Evolutionary conservation across 1,140 invertebrate species (phyloP).

Genomic region (Arion vulgaris): DNA sequence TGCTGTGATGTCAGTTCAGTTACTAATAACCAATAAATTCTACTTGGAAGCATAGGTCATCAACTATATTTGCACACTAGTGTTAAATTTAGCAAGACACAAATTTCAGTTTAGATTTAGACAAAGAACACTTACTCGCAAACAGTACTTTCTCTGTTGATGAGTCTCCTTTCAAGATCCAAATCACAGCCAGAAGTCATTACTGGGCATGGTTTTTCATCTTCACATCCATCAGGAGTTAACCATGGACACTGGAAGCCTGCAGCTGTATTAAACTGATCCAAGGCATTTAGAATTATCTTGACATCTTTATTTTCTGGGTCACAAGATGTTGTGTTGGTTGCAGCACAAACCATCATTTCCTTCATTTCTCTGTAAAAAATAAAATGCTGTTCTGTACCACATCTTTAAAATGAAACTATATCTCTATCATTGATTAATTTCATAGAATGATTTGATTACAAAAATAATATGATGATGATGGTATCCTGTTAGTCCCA

Average conservation of each 20-base stretch:
- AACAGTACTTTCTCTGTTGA: conserved; percentile 15
- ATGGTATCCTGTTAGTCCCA: no score
- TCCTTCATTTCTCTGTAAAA: conserved; percentile 28
- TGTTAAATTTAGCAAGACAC: no score
- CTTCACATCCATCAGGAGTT: conserved; percentile 27
- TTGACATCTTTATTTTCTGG: conserved; percentile 17
- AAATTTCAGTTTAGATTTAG: no score
- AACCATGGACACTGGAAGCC: conserved; percentile 39
- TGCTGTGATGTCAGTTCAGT: no score
- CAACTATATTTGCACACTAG: no score
- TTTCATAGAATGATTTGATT: no score
- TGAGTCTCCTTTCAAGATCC: conserved; percentile 15
- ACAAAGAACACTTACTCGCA: conserved; percentile 30
- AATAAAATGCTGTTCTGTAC: conserved; percentile 6
- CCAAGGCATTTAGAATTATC: conserved; percentile 3
- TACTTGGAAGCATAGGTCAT: no score
- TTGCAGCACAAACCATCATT: conserved; percentile 39
- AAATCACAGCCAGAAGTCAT: conserved; percentile 31
- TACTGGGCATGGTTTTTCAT: conserved; percentile 12
- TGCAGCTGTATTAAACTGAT: conserved; percentile 5
- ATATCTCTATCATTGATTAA: no score
- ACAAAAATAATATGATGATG: no score
- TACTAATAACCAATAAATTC: no score
- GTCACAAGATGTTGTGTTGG: conserved; percentile 39
- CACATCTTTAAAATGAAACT: no score